These are phyloP conservation scores for Caenorhabditis tropicalis DNA, from an alignment of 1,140 invertebrate genomes.

Conservation along the genomic window DNA sequence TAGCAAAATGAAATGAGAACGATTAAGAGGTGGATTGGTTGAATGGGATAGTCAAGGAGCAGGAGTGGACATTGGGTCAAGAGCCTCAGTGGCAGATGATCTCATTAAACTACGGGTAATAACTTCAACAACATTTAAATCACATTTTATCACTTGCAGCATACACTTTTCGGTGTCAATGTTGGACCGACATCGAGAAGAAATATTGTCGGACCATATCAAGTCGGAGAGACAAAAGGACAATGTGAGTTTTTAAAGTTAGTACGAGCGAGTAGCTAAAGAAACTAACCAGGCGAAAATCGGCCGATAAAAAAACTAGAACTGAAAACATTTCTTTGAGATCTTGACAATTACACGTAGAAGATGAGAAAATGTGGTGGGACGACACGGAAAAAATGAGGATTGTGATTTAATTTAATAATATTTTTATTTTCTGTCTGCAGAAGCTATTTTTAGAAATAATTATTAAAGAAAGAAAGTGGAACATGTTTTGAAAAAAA, in stretches of 20 bases:
- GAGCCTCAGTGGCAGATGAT: constrained; percentile 48
- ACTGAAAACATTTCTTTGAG: not conserved
- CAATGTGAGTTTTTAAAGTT: not conserved
- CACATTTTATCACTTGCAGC: not conserved
- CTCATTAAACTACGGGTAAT: constrained; percentile 44
- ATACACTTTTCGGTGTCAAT: constrained; percentile 46
- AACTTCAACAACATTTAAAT: not conserved
- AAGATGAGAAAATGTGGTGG: too few relatives aligned
- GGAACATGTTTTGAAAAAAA: not conserved
- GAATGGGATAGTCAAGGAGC: constrained; percentile 52
- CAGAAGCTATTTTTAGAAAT: too few relatives aligned
- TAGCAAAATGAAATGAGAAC: not conserved
- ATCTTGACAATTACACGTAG: too few relatives aligned
- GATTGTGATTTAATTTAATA: too few relatives aligned
- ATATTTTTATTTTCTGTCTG: too few relatives aligned
- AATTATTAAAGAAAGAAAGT: too few relatives aligned
- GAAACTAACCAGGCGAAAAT: not conserved
- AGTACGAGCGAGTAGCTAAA: not conserved
- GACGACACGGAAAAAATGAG: too few relatives aligned
- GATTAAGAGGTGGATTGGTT: constrained; percentile 46
- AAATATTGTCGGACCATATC: constrained; percentile 38
- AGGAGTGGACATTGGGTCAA: constrained; percentile 53
- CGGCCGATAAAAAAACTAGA: not conserved
- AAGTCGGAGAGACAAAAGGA: constrained; percentile 19
- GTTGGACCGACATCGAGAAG: constrained; percentile 19